These are phyloP conservation scores for Oxyscelio sp. DNA, from an alignment of 2,888 invertebrate species.

Conservation along the genomic window DNA sequence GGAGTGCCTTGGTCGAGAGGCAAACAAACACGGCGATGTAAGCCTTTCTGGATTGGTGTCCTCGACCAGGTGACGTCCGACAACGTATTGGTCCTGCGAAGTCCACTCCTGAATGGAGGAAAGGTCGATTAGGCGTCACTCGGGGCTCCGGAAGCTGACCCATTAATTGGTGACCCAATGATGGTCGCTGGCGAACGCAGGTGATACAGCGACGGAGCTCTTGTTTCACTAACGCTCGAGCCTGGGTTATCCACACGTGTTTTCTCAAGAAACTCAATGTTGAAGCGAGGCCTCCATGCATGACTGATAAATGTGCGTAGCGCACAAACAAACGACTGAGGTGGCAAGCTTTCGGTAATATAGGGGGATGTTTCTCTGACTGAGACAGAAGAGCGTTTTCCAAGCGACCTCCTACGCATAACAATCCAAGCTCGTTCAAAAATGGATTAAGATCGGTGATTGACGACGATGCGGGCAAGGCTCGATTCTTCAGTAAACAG, in stretches of 20 bases:
- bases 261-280: not conserved
- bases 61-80: conserved; percentile 3
- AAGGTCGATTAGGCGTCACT: not conserved
- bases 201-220: not conserved
- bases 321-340: not conserved
- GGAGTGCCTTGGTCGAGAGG: conserved; percentile 5
- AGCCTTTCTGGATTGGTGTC: not conserved
- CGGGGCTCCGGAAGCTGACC: not conserved
- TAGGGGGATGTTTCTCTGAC: not conserved
- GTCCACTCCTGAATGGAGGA: not conserved
- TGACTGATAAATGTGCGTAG: not conserved
- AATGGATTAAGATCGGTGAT: not conserved
- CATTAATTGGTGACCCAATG: not conserved
- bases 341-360: not conserved
- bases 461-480: not conserved
- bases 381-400: not conserved
- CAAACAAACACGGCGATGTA: conserved; percentile 25
- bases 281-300: not conserved
- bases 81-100: not conserved
- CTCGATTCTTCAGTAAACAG: not conserved
- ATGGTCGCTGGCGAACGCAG: not conserved
- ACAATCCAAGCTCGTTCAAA: not conserved
- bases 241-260: not conserved
- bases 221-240: not conserved
- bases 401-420: conserved; percentile 5